A percentile compares a stretch with the other conserved stretches of the same genome.
phyloP scores from a whole-genome alignment of 2,888 invertebrate species.

The Chouioia cunea region DNA sequence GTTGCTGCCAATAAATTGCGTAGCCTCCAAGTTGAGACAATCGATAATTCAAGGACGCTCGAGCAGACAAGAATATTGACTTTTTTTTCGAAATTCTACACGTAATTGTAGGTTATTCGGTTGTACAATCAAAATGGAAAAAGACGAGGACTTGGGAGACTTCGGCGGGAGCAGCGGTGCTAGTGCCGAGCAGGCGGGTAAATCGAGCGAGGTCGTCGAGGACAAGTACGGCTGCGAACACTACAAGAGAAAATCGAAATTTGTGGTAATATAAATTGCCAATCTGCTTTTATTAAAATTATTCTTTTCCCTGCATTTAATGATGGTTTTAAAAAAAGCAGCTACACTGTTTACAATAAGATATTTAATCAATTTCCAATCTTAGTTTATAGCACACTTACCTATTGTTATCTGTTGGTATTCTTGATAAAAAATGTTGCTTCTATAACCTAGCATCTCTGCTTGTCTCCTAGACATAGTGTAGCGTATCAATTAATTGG shows the following conservation, averaged over 20 bases:
- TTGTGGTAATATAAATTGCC: conserved; percentile 70
- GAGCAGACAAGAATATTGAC: too few relatives aligned
- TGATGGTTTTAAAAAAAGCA: too few relatives aligned
- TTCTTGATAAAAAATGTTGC: background rate
- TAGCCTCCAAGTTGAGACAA: background rate
- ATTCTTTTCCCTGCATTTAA: too few relatives aligned
- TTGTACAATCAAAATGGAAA: conserved; percentile 32
- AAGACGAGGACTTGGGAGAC: conserved; percentile 37
- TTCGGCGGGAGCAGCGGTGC: conserved; percentile 13
- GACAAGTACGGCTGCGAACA: conserved; percentile 79
- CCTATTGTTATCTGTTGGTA: too few relatives aligned
- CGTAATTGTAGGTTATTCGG: background rate
- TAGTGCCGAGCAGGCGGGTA: conserved; percentile 22
- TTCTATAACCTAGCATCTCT: conserved; percentile 22
- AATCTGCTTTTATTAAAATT: background rate
- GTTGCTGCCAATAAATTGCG: background rate
- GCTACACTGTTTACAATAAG: too few relatives aligned
- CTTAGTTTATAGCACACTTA: too few relatives aligned
- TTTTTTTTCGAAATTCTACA: too few relatives aligned
- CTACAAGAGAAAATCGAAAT: conserved; percentile 87
- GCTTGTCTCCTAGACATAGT: background rate
- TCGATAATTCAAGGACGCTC: too few relatives aligned
- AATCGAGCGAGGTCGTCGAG: conserved; percentile 51
- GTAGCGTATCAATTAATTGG: conserved; percentile 28
- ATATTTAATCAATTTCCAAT: too few relatives aligned